Conservation (phyloP, 2,797 vertebrate genomes). For the Phoeniculus purpureus region DNA sequence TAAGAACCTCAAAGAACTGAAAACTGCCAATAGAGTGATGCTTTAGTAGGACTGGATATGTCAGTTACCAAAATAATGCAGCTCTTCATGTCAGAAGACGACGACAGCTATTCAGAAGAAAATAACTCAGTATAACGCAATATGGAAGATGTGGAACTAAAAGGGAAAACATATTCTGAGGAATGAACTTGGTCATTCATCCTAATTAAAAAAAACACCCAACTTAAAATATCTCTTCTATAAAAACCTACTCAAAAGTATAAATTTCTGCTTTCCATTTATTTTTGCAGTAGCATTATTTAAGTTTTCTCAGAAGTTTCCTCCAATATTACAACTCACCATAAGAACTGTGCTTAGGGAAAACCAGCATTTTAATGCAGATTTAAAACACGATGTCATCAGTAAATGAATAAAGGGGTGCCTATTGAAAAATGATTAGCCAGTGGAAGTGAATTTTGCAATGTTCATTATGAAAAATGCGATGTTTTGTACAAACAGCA, state of each 20-base stretch:
- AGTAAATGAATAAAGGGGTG: neutral
- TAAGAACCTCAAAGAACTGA: neutral
- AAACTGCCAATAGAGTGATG: neutral
- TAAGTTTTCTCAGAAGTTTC: neutral
- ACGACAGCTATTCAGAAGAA: neutral
- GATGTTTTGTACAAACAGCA: neutral
- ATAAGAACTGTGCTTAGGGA: neutral
- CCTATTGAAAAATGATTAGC: neutral
- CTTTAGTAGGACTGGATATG: neutral
- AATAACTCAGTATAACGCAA: rapidly evolving
- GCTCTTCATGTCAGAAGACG: neutral
- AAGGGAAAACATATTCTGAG: neutral
- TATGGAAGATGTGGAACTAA: neutral
- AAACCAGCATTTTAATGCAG: neutral
- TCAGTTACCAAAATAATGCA: neutral
- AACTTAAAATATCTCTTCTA: neutral
- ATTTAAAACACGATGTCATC: neutral
- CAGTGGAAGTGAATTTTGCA: neutral
- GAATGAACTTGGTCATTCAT: neutral
- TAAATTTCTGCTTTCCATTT: neutral
- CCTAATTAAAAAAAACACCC: neutral
- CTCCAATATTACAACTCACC: neutral
- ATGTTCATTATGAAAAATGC: neutral
- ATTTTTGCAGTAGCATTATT: neutral
- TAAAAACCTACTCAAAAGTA: neutral